A percentile compares a stretch with the other conserved stretches of the same genome.
phyloP scores from a whole-genome alignment of 2,888 invertebrate species.

The Acanthosepion pharaonis region DNA sequence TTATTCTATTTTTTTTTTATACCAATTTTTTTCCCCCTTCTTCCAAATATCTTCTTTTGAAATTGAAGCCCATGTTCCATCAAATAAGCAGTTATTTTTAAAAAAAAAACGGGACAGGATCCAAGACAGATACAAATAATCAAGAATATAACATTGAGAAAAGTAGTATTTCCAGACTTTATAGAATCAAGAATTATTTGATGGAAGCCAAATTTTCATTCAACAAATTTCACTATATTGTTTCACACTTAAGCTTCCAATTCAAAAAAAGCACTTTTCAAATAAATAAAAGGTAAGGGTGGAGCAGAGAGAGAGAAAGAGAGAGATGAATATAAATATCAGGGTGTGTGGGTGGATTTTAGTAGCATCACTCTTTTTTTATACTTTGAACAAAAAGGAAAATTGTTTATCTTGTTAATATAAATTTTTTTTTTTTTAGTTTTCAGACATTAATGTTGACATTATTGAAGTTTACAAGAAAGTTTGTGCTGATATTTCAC shows the following conservation, averaged over 20 bases:
- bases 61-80: neutral
- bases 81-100: neutral
- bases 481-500: too few species aligned
- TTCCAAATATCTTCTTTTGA: neutral
- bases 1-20: neutral
- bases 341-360: too few species aligned
- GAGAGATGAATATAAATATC: neutral
- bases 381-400: too few species aligned
- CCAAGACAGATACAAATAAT: neutral
- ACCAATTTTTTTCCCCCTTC: neutral
- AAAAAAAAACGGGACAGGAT: neutral
- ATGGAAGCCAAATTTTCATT: neutral
- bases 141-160: neutral
- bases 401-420: too few species aligned
- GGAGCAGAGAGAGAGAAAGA: neutral
- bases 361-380: too few species aligned
- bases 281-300: neutral
- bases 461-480: too few species aligned
- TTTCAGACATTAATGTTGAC: too few species aligned
- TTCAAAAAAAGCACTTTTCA: neutral
- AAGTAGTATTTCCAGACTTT: neutral
- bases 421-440: too few species aligned
- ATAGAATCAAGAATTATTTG: neutral
- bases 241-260: neutral
- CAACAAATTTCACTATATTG: neutral